Conservation (phyloP, 2,888 invertebrate genomes). For the Girardia tigrina region DNA sequence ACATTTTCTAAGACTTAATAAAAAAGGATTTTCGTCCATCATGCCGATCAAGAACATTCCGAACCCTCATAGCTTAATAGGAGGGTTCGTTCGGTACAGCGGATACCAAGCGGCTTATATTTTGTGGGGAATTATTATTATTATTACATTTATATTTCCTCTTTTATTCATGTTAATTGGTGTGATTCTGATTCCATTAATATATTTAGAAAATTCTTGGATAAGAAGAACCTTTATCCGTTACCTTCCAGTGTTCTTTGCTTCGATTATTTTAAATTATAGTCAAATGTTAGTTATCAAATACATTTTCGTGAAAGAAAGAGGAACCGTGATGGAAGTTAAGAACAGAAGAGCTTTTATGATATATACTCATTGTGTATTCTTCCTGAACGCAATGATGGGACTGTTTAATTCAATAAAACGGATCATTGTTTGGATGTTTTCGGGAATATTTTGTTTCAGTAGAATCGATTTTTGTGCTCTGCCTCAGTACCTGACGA, state of each 20-base stretch:
- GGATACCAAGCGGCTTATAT: neutral
- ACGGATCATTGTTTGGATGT: neutral
- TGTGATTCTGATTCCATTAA: neutral
- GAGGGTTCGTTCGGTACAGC: neutral
- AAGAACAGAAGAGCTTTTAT: conserved; percentile 25
- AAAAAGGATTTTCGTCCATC: neutral
- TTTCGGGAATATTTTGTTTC: conserved; percentile 20
- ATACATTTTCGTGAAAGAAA: neutral
- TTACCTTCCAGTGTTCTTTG: neutral
- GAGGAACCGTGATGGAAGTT: neutral
- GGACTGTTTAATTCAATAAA: conserved; percentile 21
- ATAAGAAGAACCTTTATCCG: neutral
- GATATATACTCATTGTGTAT: conserved; percentile 28
- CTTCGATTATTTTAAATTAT: neutral
- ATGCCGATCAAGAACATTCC: neutral
- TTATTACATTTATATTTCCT: neutral
- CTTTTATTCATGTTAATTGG: neutral
- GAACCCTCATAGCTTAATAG: neutral
- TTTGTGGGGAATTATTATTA: neutral
- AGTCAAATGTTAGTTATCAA: neutral
- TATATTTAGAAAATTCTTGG: neutral
- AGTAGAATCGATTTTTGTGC: conserved; percentile 13
- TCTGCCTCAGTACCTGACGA: neutral
- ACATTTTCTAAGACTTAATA: neutral
- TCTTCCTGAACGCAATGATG: conserved; percentile 26